Evolutionary conservation across 2,888 invertebrate genomes (phyloP), one percentile per base, ranked within the genome.

Genomic region (Eupithecia abbreviata): DNA sequence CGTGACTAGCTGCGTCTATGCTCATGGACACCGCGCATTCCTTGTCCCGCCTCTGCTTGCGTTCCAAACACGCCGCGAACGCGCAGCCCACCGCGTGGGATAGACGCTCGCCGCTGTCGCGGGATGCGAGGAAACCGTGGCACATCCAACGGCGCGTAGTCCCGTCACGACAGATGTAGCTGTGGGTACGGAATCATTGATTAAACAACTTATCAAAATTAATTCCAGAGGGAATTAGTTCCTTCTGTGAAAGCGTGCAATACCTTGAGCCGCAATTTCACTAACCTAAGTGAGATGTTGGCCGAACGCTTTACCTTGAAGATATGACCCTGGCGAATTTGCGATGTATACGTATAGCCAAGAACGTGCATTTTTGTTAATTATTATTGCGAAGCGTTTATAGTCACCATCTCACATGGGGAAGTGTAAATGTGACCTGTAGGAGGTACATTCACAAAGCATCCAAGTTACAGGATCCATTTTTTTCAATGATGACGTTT

Each of bases 31-130:
- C 98, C 12, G 98, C 97, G 90, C 98, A 98, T 91, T 99, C 99
- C 91, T 99, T 99, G 91, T 99, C 99, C 80, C 99, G 96, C 82
- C 98, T 98, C 92, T 99, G 99, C 92, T 99, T 99, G 87, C 98
- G 96, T 91, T 99, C 99, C 84, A 99, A 95, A 88, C 99, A 99
- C 3, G 99, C 98, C 74, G 99, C 98, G 95, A 99, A 99, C 71
- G 99, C 99, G 95, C 99, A 99, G 65, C 99, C 99, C 47, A 99
- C 99, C 2, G 99, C 99, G 94, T 99, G 99, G 85, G 99, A 99
- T 82, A 99, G 95, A 69, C 99, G 96, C 95, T 99, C 99, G 77
- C 99, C 99, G 84, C 98, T 97, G 93, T 99, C 99, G 90, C 99
- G 98, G 73, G 98, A 96, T 73, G 99, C 99, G 82, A 99, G 96